Percentiles rank a stretch among this genome's conserved stretches.
Evolutionary conservation across 92 coral and sea anemone genomes (phyloP).

Genomic region (Epizoanthus illoricatus): DNA sequence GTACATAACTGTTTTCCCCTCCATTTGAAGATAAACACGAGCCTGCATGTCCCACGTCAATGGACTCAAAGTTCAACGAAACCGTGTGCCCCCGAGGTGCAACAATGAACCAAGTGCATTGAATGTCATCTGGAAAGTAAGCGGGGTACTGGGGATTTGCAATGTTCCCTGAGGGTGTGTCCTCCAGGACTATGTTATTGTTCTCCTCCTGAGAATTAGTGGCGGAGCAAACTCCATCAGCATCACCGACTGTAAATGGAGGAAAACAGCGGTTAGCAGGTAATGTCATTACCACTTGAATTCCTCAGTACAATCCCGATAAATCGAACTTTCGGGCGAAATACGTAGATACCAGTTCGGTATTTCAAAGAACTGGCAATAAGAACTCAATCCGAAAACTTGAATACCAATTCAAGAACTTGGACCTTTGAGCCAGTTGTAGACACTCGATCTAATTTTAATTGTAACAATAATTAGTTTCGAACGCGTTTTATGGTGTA

Average conservation of each 20-base stretch:
- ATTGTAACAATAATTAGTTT: too few relatives aligned
- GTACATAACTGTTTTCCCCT: conserved; percentile 8
- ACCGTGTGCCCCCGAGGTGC: conserved; percentile 17
- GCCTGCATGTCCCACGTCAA: conserved; percentile 35
- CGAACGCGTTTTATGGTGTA: too few relatives aligned
- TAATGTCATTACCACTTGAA: background rate
- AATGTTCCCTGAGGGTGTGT: conserved; percentile 24
- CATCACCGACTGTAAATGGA: background rate
- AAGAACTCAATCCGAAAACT: too few relatives aligned
- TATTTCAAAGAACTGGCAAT: too few relatives aligned
- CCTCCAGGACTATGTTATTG: conserved; percentile 3
- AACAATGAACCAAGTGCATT: conserved; percentile 33
- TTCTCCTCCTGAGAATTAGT: conserved; percentile 3
- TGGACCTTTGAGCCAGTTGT: too few relatives aligned
- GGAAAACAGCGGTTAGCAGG: background rate
- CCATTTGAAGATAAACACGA: conserved; percentile 15
- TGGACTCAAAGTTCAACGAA: background rate
- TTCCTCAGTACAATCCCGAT: background rate
- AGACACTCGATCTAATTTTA: too few relatives aligned
- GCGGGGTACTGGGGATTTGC: conserved; percentile 17
- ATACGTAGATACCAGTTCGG: too few relatives aligned
- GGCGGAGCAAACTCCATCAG: background rate
- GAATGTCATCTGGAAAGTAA: conserved; percentile 19
- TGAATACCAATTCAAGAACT: too few relatives aligned
- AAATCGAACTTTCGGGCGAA: background rate